Evolutionary conservation across 92 coral and sea anemone genomes (phyloP).

Genomic region (Isaurus tuberculatus): DNA sequence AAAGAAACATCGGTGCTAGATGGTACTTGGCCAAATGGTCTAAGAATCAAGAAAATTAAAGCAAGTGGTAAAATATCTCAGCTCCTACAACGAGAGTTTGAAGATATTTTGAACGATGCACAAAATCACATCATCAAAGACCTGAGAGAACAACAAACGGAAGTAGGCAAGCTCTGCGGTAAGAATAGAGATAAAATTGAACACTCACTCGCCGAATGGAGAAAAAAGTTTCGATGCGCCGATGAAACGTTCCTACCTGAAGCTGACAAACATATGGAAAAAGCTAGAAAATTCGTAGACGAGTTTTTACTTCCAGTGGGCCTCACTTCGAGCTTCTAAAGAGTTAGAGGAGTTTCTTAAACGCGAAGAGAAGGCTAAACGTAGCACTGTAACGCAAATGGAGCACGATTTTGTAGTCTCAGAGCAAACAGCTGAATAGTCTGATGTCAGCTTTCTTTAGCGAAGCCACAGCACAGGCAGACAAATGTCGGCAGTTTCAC

Average conservation of each 20-base stretch:
- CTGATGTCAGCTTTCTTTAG: background rate
- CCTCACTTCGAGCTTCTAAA: slow-evolving; percentile 19
- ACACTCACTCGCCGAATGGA: slow-evolving; percentile 16
- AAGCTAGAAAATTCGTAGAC: slow-evolving; percentile 13
- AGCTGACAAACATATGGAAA: background rate
- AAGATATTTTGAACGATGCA: slow-evolving; percentile 27
- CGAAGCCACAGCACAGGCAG: background rate
- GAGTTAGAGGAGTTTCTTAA: slow-evolving; percentile 34
- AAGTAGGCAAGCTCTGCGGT: slow-evolving; percentile 10
- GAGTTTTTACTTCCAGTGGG: slow-evolving; percentile 9
- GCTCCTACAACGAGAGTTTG: slow-evolving; percentile 32
- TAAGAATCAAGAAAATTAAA: slow-evolving; percentile 32
- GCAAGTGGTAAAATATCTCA: slow-evolving; percentile 38
- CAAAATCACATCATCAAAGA: slow-evolving; percentile 14
- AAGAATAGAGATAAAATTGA: slow-evolving; percentile 15
- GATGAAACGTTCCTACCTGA: slow-evolving; percentile 23
- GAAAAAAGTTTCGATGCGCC: slow-evolving; percentile 24
- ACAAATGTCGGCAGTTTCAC: background rate
- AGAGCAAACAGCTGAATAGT: slow-evolving; percentile 30
- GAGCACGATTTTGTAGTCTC: slow-evolving; percentile 31
- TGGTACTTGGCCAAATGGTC: slow-evolving; percentile 39
- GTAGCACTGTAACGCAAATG: slow-evolving; percentile 24
- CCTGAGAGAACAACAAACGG: slow-evolving; percentile 25
- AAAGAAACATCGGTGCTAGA: slow-evolving; percentile 18
- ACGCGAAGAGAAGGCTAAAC: slow-evolving; percentile 32